Base-by-base conservation (phyloP, 1,140 invertebrate genomes). In the Hyles vespertilio region DNA sequence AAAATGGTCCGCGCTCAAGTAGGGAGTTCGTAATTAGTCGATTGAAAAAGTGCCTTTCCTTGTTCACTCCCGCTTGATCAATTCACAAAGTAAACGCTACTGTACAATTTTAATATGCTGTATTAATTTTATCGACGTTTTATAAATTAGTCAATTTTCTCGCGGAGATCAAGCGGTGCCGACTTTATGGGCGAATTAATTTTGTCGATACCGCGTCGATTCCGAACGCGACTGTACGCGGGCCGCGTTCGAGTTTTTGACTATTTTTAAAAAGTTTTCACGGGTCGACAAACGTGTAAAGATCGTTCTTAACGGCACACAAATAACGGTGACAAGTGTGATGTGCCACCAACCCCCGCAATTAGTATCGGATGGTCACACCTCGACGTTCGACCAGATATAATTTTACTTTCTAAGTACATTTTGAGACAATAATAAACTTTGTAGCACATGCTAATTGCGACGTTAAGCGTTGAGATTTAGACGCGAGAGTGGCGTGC, bases 341-440 rank as follows among this genome's bases (percentile, higher is more conserved):
- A 76, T 73, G 69, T 67, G 71, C 72, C 70, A 62, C 67, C 76
- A 77, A 72, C 75, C 80, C 77, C 75, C 43, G 73, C 83, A 87
- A 87, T 87, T 87, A 87, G 83, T 80, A 84, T 63, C 83, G 84
- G 80, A 81, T 81, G 83, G 80, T 84, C 82, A 86, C 84, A 84
- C 83, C 74, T 84, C 77, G 74, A 81, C 78, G 74, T 85, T 83
- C 61, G 74, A 69, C 63, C 72, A 60, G 71, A 75, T 83, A 87
- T 85, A 84, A 87, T 87, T 87, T 87, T 84, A 82, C 81, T 84
- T 84, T 84, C 76, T 87, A 85, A 87, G 82, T 85, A 87, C 79
- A 73, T 81, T 82, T 75, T 65, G 72, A 79, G 82, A 81, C 80
- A 83, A 84, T 85, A 87, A 83, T 81, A 79, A 82, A 65, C 63